A percentile compares a stretch with the other conserved stretches of the same genome.
Evolutionary conservation across 2,888 invertebrate genomes (phyloP).

Genomic region (Latrodectus elegans): DNA sequence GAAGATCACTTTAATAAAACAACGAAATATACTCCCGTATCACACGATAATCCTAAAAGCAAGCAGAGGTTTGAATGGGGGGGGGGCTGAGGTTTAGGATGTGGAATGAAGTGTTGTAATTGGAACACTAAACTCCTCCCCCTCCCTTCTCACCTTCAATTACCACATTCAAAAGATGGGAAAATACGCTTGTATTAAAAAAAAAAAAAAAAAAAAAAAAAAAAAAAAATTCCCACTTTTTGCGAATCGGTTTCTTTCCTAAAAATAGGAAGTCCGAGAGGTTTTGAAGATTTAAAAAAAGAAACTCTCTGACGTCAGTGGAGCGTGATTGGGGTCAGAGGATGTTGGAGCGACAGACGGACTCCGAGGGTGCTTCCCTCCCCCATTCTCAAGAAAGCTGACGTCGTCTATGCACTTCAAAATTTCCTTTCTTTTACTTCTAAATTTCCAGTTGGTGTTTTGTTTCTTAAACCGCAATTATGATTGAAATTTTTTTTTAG

Average conservation of each 20-base stretch:
- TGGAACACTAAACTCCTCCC: conserved; percentile 18
- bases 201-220: background rate
- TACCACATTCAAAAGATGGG: background rate
- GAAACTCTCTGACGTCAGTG: conserved; percentile 36
- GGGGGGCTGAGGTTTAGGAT: background rate
- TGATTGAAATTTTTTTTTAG: too few relatives aligned
- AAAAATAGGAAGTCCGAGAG: conserved; percentile 37
- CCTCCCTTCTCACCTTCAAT: conserved; percentile 12
- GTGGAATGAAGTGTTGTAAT: conserved; percentile 15
- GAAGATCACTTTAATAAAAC: too few relatives aligned
- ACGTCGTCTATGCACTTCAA: background rate
- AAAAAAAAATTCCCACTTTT: background rate
- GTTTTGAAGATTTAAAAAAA: background rate
- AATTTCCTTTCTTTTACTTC: too few relatives aligned
- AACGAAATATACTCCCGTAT: background rate
- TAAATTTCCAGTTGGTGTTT: too few relatives aligned
- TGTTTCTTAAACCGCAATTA: too few relatives aligned
- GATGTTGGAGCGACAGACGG: conserved; percentile 45
- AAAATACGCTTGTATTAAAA: background rate
- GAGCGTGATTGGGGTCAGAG: conserved; percentile 54
- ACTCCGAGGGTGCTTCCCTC: conserved; percentile 19
- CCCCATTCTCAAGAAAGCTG: background rate
- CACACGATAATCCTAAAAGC: background rate
- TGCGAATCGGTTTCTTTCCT: conserved; percentile 24
- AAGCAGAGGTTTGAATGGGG: background rate